These are phyloP conservation scores for Choloepus hoffmanni DNA, from an alignment of 2,113 vertebrate species.

Conservation along the genomic window DNA sequence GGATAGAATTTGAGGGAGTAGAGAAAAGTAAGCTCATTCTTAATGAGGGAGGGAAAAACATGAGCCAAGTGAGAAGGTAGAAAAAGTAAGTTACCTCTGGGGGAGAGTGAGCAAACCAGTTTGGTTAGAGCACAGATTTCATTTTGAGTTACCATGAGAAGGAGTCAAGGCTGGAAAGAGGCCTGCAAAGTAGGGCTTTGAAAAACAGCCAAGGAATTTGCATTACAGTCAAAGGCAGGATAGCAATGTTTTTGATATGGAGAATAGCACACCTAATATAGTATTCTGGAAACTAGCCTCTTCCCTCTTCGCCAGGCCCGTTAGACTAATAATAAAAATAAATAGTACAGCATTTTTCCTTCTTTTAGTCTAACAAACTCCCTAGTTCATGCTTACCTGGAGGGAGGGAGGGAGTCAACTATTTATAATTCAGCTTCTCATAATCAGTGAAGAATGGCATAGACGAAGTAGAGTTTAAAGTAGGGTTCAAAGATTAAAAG, in stretches of 20 bases:
- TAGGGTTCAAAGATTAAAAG: not conserved
- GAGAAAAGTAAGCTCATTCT: not conserved
- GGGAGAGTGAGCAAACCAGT: constrained; percentile 3
- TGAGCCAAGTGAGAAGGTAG: not conserved
- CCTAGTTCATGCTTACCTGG: not conserved
- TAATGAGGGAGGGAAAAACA: not conserved
- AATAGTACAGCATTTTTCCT: not conserved
- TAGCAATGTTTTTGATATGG: not conserved
- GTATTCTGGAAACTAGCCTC: not conserved
- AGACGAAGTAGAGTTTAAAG: not conserved
- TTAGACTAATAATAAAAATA: not conserved
- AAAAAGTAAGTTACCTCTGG: not conserved
- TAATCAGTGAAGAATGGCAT: not conserved
- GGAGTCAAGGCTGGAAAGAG: not conserved
- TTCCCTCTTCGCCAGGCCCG: not conserved
- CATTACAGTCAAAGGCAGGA: not conserved
- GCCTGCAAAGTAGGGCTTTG: not conserved
- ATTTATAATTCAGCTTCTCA: not conserved
- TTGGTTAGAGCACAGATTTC: not conserved
- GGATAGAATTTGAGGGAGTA: not conserved
- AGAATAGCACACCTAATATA: too few relatives aligned
- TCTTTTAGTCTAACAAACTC: not conserved
- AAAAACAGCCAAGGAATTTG: not conserved
- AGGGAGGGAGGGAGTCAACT: not conserved
- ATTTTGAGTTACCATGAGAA: not conserved